These are phyloP conservation scores for Mesitornis unicolor DNA, from an alignment of 2,113 vertebrate species.

Conservation along the genomic window DNA sequence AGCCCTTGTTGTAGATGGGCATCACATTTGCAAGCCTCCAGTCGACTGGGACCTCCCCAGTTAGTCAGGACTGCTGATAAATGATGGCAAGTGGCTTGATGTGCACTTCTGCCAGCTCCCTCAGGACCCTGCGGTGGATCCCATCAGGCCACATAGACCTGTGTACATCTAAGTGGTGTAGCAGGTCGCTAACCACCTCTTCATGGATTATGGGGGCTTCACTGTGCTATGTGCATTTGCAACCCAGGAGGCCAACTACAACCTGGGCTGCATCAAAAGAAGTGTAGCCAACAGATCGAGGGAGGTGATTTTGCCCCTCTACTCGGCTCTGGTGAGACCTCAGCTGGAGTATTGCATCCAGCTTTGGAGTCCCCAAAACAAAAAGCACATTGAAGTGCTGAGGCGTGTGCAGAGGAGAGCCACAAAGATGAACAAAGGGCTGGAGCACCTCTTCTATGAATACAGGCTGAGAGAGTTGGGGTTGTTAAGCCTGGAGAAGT, in stretches of 20 bases:
- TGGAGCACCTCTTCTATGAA: accelerated
- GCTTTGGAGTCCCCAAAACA: neutral
- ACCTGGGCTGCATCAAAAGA: neutral
- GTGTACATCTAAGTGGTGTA: too few relatives aligned
- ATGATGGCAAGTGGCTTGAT: too few relatives aligned
- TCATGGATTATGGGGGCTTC: too few relatives aligned
- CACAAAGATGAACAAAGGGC: neutral
- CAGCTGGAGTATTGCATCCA: neutral
- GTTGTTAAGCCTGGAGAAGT: neutral
- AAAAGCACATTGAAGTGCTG: neutral
- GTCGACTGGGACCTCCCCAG: too few relatives aligned
- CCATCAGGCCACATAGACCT: too few relatives aligned
- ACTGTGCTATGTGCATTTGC: accelerated
- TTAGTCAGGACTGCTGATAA: too few relatives aligned
- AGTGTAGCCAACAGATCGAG: accelerated
- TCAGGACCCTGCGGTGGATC: too few relatives aligned
- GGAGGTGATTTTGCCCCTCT: neutral
- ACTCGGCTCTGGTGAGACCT: accelerated
- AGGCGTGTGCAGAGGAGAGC: neutral
- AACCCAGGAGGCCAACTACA: accelerated
- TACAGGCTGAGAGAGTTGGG: neutral
- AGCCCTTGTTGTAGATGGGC: too few relatives aligned
- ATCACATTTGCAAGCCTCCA: too few relatives aligned
- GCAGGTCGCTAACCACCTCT: too few relatives aligned
- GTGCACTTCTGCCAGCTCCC: too few relatives aligned